Base-by-base conservation (phyloP, 1,140 invertebrate genomes). In the Rhagoletis zephyria region DNA sequence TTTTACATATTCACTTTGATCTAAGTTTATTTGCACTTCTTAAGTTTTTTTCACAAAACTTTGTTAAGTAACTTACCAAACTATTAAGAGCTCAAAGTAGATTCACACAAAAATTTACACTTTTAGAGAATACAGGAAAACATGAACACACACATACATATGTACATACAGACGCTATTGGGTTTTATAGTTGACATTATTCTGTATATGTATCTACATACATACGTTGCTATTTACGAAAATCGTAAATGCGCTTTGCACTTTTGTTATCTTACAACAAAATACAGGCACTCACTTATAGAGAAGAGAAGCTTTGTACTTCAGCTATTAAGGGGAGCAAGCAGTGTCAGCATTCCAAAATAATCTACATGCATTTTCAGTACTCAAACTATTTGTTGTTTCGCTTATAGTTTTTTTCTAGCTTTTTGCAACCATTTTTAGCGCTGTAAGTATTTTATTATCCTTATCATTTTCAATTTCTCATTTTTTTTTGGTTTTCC, bases 191-290 rank as follows among this genome's bases (percentile, higher is more conserved):
- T 67, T 67, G 64, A 42, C 64, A 67, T 12, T 40, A 40, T 67
- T 67, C 40, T 30, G 64, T 67, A 7, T 56, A 56, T 30, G 30
- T 30, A 30, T 30, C 30, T 30, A 30, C 30, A 30, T 30, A 30
- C 30, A 30, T 56, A 56, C 51, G 64, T 40, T 30, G 30, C 30
- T 67, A 67, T 67, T 67, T 67, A 30, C 64, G 51, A 67, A 48
- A 74, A 48, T 74, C 45, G 45, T 74, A 74, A 74, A 74, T 74
- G 67, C 67, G 67, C 42, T 74, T n/a, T 74, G 67, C 67, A 74
- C 12, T 74, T 74, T 74, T 48, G 67, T 74, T 74, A 74, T 74
- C 67, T 74, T 4, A 10, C 12, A n/a, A 5, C 12, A 14, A 56
- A 56, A 56, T 56, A 56, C 51, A 56, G 5, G 10, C 51, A 56